Evolutionary conservation across 2,888 invertebrate species (phyloP), one percentile per base, ranked within the genome.

Genomic region (Lysandra coridon): DNA sequence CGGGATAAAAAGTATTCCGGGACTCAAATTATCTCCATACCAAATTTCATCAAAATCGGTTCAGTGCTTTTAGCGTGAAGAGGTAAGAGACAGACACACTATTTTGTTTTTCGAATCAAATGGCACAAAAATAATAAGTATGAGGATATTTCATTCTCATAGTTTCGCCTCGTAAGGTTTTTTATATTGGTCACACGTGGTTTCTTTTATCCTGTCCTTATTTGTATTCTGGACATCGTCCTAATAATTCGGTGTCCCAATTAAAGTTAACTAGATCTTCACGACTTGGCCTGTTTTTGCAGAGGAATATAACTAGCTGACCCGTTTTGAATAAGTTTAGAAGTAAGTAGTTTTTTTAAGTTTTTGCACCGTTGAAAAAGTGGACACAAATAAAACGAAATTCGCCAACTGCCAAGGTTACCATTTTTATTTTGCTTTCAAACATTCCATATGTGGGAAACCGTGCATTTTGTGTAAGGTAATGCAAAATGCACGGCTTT

Each of bases 241-340:
- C 69, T 69, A 17, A 33, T 69, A 69, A 69, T 69, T 69, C 12
- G 69, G 33, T 69, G 69, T 5, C 33, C 69, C 69, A 69, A 69
- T 69, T 69, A 37, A 33, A 37, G 69, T 23, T 69, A 69, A 69
- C 69, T 69, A 33, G 69, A 69, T 69, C 14, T 69, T 23, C 30
- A 5, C 14, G 14, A 33, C 69, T 69, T 69, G 69, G 69, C 33
- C 3, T 23, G 30, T 23, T 64, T 64, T 64, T 64, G 30, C 64
- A 64, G 23, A 23, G 10, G 5, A 69, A 69, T 33, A 69, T 14
- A 69, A 64, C 1, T 69, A 69, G 1, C 4, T 30, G 64, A 64
- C 64, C 33, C 14, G 30, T 69, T 37, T 33, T 69, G 7, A 49
- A 44, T 44, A 44, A 10, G 10, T 10, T 10, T 49, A 49, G 10